Evolutionary conservation across 2,113 vertebrate genomes (phyloP).

Genomic region (Rhinolophus ferrumequinum): DNA sequence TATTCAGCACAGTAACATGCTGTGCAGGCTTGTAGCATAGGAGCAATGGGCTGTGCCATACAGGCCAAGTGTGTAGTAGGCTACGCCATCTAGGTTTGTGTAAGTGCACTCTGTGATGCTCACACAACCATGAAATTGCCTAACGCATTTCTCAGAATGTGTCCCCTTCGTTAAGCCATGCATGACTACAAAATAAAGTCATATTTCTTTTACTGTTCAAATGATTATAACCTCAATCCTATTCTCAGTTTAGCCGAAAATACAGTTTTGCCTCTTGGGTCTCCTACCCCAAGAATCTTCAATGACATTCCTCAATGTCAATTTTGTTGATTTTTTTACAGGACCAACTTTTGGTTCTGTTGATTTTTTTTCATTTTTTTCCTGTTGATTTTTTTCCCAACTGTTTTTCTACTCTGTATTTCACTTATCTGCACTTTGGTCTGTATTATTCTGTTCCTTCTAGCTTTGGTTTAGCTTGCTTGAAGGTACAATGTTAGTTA

Average conservation of each 20-base stretch:
- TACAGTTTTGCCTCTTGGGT: background rate
- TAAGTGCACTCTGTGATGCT: background rate
- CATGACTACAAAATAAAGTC: background rate
- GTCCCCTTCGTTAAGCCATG: background rate
- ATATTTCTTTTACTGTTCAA: background rate
- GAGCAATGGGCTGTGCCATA: background rate
- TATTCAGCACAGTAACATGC: background rate
- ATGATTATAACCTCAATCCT: background rate
- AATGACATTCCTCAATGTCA: background rate
- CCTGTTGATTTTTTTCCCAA: too few relatives aligned
- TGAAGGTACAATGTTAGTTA: background rate
- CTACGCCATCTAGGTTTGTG: background rate
- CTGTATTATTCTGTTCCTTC: background rate
- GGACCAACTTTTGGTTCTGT: background rate
- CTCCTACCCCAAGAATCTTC: background rate
- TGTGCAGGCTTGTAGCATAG: background rate
- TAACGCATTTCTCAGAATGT: background rate
- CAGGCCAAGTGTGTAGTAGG: background rate
- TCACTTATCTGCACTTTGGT: background rate
- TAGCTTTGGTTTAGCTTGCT: background rate
- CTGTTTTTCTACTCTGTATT: background rate
- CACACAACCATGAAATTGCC: background rate
- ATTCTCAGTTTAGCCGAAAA: background rate
- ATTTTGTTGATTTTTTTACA: background rate
- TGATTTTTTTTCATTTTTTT: too few relatives aligned